phyloP scores from a whole-genome alignment of 1,140 invertebrate species.

The Mercenaria mercenaria region DNA sequence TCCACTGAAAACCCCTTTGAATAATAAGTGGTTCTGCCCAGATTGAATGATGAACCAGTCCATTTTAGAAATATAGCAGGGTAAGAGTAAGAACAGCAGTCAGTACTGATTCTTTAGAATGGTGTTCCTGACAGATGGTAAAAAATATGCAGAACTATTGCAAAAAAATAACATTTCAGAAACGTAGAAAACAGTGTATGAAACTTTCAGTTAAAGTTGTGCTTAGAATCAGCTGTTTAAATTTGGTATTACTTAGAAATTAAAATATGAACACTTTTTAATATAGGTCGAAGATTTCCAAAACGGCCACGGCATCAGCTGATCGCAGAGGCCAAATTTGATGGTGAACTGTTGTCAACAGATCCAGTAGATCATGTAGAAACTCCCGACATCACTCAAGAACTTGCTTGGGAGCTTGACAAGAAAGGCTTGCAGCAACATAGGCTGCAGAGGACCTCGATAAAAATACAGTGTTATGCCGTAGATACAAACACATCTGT shows the following conservation, averaged over 20 bases:
- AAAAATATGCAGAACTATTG: too few species aligned
- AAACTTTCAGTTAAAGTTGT: neutral
- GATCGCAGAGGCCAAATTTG: slow-evolving; percentile 86
- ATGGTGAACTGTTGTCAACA: slow-evolving; percentile 86
- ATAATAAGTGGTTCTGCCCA: too few species aligned
- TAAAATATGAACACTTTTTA: too few species aligned
- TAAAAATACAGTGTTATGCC: slow-evolving; percentile 87
- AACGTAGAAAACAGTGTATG: too few species aligned
- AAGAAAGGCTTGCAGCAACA: slow-evolving; percentile 87
- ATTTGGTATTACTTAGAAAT: too few species aligned
- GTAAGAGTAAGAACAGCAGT: too few species aligned
- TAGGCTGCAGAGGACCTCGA: slow-evolving; percentile 86
- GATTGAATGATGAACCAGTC: too few species aligned
- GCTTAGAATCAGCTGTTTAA: neutral
- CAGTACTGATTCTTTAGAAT: too few species aligned
- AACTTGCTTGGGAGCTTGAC: slow-evolving; percentile 87
- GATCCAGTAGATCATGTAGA: slow-evolving; percentile 86
- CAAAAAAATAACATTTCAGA: too few species aligned
- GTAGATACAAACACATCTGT: slow-evolving; percentile 80
- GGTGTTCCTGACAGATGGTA: too few species aligned
- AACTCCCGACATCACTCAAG: slow-evolving; percentile 86
- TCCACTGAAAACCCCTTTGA: too few species aligned
- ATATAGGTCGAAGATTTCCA: slow-evolving; percentile 86
- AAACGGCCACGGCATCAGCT: slow-evolving; percentile 83
- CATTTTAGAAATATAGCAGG: too few species aligned